These are phyloP conservation scores for Drosophila sproati DNA, from an alignment of 1,140 invertebrate species.

Conservation along the genomic window DNA sequence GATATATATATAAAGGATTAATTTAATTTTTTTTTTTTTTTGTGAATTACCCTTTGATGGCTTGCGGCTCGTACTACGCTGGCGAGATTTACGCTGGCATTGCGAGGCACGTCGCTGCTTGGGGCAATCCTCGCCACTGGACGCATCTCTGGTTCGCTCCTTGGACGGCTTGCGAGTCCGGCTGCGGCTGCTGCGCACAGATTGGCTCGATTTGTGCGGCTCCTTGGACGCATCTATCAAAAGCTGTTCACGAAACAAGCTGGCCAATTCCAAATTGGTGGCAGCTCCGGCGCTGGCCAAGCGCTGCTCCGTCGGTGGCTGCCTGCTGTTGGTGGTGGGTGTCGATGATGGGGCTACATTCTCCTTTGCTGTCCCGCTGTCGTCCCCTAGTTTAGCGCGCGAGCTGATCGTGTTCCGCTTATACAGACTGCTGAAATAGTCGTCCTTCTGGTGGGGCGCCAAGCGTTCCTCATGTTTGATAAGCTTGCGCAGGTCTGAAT, in stretches of 20 bases:
- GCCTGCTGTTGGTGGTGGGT: neutral
- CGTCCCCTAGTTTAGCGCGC: constrained; percentile 61
- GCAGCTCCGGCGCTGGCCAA: neutral
- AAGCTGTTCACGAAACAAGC: constrained; percentile 50
- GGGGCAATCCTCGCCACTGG: neutral
- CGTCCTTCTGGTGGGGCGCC: constrained; percentile 52
- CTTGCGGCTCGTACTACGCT: constrained; percentile 32
- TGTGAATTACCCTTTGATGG: constrained; percentile 21
- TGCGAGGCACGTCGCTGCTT: constrained; percentile 11
- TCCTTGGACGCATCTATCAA: constrained; percentile 37
- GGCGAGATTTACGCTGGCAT: constrained; percentile 34
- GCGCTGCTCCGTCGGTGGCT: constrained; percentile 10
- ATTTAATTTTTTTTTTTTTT: neutral
- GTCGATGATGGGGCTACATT: constrained; percentile 18
- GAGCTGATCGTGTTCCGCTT: constrained; percentile 73
- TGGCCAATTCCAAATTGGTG: constrained; percentile 22
- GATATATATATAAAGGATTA: neutral
- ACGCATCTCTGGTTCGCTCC: constrained; percentile 24
- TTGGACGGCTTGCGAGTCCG: constrained; percentile 19
- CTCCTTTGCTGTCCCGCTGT: constrained; percentile 37
- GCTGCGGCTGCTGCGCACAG: constrained; percentile 54
- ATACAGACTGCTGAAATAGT: constrained; percentile 63
- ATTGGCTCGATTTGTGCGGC: neutral
- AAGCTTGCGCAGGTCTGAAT: constrained; percentile 77
- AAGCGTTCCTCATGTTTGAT: constrained; percentile 79